Percentiles rank a stretch among this genome's conserved stretches.
Evolutionary conservation across 2,113 vertebrate species (phyloP).

Genomic region (Cheirogaleus medius): DNA sequence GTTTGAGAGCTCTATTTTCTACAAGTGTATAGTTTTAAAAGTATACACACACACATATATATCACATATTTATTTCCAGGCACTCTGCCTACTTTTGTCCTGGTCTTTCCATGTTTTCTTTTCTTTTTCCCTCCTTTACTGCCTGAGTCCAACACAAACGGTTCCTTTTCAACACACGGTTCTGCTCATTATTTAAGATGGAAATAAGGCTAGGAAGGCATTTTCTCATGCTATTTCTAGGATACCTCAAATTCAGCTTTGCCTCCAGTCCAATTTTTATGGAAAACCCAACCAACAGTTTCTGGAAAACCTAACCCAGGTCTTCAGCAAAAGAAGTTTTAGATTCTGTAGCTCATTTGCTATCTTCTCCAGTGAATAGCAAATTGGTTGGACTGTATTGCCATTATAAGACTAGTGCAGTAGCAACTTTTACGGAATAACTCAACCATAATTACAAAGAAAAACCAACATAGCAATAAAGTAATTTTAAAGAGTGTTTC

Average conservation of each 20-base stretch:
- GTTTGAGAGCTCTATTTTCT: slow-evolving; percentile 66
- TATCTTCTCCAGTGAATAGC: slow-evolving; percentile 62
- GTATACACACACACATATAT: slow-evolving; percentile 30
- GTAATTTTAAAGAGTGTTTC: slow-evolving; percentile 68
- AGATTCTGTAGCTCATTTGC: slow-evolving; percentile 36
- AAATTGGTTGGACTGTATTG: slow-evolving; percentile 42
- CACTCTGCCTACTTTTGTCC: slow-evolving; percentile 81
- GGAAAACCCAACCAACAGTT: slow-evolving; percentile 75
- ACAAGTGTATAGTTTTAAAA: slow-evolving; percentile 76
- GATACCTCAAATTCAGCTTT: slow-evolving; percentile 76
- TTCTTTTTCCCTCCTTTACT: slow-evolving; percentile 66
- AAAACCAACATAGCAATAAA: slow-evolving; percentile 69
- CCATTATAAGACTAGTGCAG: slow-evolving; percentile 43
- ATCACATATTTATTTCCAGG: slow-evolving; percentile 81
- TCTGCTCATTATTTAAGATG: slow-evolving; percentile 83
- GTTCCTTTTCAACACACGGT: slow-evolving; percentile 83
- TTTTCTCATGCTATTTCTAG: slow-evolving; percentile 82
- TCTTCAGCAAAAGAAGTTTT: slow-evolving; percentile 55
- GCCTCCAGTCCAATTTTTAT: slow-evolving; percentile 68
- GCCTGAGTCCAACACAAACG: slow-evolving; percentile 82
- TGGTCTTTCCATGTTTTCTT: slow-evolving; percentile 76
- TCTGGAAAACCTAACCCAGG: slow-evolving; percentile 78
- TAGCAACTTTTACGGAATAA: slow-evolving; percentile 70
- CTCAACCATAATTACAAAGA: slow-evolving; percentile 77
- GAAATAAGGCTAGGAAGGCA: slow-evolving; percentile 81